Evolutionary conservation across 2,888 invertebrate genomes (phyloP).

Genomic region (Hydriomena furcata): DNA sequence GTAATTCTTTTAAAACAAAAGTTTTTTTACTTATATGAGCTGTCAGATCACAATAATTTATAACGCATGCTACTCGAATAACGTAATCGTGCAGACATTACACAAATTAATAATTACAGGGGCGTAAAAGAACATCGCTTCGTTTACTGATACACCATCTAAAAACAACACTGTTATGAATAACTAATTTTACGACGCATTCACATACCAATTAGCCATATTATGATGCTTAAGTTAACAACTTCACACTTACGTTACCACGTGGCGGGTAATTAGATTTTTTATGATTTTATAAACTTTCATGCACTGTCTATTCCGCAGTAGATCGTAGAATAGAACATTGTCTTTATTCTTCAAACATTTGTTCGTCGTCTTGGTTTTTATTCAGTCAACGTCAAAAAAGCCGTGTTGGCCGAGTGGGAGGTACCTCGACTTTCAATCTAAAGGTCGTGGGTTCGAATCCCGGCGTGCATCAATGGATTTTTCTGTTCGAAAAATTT

Average conservation of each 20-base stretch:
- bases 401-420: too few species aligned
- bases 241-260: slow-evolving; percentile 52
- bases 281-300: slow-evolving; percentile 25
- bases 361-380: too few species aligned
- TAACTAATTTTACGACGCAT: slow-evolving; percentile 71
- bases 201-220: slow-evolving; percentile 69
- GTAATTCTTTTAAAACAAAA: too few species aligned
- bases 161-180: slow-evolving; percentile 77
- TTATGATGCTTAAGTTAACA: slow-evolving; percentile 68
- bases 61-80: background rate
- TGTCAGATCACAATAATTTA: background rate
- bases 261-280: slow-evolving; percentile 24
- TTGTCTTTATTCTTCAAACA: background rate
- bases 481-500: too few species aligned
- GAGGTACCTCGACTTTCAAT: too few species aligned
- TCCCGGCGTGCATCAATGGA: too few species aligned
- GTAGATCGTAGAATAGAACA: slow-evolving; percentile 13
- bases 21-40: too few species aligned
- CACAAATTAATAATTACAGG: slow-evolving; percentile 73
- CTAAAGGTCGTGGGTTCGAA: too few species aligned
- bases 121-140: slow-evolving; percentile 52
- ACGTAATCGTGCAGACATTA: slow-evolving; percentile 42
- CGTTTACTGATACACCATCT: slow-evolving; percentile 70
- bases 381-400: too few species aligned
- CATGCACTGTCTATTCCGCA: slow-evolving; percentile 14